A percentile compares a stretch with the other conserved stretches of the same genome.
Conservation (phyloP, 2,888 invertebrate species). For the Polyommatus iphigenia region DNA sequence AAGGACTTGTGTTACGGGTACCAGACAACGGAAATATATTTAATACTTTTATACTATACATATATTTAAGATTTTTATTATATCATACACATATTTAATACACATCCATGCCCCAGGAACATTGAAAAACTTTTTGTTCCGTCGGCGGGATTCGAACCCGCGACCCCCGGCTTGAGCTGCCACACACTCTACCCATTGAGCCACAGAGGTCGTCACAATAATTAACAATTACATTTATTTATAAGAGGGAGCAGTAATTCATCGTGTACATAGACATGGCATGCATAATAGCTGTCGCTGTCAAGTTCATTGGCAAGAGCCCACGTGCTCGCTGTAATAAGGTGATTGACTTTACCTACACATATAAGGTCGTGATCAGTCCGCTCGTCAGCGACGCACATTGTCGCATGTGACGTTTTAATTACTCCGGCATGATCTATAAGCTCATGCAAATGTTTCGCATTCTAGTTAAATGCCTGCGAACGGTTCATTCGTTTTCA, state of each 20-base stretch:
- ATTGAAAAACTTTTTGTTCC: no score
- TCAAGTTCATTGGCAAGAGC: constrained; percentile 74
- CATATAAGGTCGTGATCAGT: constrained; percentile 61
- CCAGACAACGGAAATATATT: no score
- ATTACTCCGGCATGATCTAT: constrained; percentile 28
- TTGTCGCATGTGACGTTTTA: constrained; percentile 33
- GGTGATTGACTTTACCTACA: constrained; percentile 69
- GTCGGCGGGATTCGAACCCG: no score
- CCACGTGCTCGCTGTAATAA: constrained; percentile 65
- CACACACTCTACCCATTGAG: no score
- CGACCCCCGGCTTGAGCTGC: no score
- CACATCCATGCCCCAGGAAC: no score
- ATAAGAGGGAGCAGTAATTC: constrained; percentile 33
- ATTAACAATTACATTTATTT: constrained; percentile 34
- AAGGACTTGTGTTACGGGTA: no score
- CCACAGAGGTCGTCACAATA: no score
- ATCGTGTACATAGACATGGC: constrained; percentile 53
- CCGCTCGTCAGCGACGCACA: constrained; percentile 44
- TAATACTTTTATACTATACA: no score
- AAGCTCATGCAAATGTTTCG: constrained; percentile 25
- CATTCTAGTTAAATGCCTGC: constrained; percentile 14
- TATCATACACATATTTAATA: no score
- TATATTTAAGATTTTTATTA: no score
- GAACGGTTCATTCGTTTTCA: constrained; percentile 18
- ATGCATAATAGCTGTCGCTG: constrained; percentile 52